Evolutionary conservation across 2,888 invertebrate genomes (phyloP).

Genomic region (Chromoteleia sp.): DNA sequence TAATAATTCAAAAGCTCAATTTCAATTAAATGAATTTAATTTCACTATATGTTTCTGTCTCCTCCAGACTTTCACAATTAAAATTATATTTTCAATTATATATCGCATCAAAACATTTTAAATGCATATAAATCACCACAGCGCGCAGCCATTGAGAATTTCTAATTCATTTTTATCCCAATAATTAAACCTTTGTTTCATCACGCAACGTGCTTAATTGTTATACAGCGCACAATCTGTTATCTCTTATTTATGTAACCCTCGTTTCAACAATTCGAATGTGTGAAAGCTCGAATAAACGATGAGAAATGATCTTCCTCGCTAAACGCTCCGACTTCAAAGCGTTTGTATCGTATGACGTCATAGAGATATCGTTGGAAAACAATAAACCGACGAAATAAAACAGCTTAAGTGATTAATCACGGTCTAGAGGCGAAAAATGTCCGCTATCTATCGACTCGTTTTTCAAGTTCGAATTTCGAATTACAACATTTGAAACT

Average conservation of each 20-base stretch:
- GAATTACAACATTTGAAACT: not conserved
- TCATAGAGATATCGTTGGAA: constrained; percentile 38
- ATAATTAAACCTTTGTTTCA: constrained; percentile 65
- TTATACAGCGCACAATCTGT: constrained; percentile 46
- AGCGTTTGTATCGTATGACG: constrained; percentile 32
- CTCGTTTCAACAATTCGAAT: constrained; percentile 47
- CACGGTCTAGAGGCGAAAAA: not conserved
- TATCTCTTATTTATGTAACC: constrained; percentile 58
- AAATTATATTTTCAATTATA: constrained; percentile 60
- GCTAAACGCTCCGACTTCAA: constrained; percentile 41
- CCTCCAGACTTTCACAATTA: constrained; percentile 43
- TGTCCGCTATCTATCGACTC: not conserved
- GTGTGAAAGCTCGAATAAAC: constrained; percentile 53
- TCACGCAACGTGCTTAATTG: constrained; percentile 27
- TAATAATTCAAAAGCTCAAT: constrained; percentile 4
- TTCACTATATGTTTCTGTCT: constrained; percentile 14
- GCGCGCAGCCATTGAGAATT: constrained; percentile 37
- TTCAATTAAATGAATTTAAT: constrained; percentile 38
- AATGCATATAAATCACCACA: constrained; percentile 53
- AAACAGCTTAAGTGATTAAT: constrained; percentile 27
- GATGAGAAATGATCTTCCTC: constrained; percentile 54
- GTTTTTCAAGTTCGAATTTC: constrained; percentile 1
- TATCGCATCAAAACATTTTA: constrained; percentile 38
- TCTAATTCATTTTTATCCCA: constrained; percentile 55
- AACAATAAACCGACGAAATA: constrained; percentile 43